Percentiles rank a stretch among this genome's conserved stretches.
Conservation (phyloP, 2,113 vertebrate genomes). For the Anoplopoma fimbria region DNA sequence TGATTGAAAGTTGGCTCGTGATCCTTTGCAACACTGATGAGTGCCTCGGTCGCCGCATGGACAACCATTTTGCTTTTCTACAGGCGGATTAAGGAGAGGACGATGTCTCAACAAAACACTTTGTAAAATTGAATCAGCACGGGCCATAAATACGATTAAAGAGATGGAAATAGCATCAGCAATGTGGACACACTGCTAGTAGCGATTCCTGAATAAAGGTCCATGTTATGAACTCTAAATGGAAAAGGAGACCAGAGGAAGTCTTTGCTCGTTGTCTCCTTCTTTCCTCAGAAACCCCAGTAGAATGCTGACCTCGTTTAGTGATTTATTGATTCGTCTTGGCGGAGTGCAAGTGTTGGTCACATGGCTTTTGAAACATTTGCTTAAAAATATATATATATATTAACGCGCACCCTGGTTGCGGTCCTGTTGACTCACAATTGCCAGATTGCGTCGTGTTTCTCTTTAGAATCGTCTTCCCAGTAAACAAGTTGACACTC, state of each 20-base stretch:
- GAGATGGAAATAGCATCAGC: constrained; percentile 61
- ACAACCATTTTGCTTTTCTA: constrained; percentile 72
- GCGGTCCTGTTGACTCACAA: constrained; percentile 36
- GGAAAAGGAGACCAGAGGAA: constrained; percentile 46
- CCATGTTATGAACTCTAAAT: constrained; percentile 39
- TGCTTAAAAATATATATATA: constrained; percentile 68
- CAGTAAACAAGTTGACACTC: constrained; percentile 71
- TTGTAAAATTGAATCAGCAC: constrained; percentile 70
- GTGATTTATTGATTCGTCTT: constrained; percentile 77
- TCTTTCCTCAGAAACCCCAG: constrained; percentile 41
- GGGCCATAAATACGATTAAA: constrained; percentile 78
- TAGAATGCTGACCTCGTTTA: constrained; percentile 64
- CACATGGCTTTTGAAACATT: constrained; percentile 76
- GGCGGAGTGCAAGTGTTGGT: constrained; percentile 77
- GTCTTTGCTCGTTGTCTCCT: constrained; percentile 60
- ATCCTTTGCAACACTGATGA: constrained; percentile 74
- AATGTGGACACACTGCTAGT: constrained; percentile 57
- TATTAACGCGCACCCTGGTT: constrained; percentile 51
- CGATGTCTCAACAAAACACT: constrained; percentile 75
- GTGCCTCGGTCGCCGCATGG: constrained; percentile 52
- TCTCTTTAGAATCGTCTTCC: constrained; percentile 53
- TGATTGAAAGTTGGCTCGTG: constrained; percentile 70
- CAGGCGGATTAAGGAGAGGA: constrained; percentile 73
- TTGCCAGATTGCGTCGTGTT: constrained; percentile 40
- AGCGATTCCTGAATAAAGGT: constrained; percentile 67